phyloP scores from a whole-genome alignment of 2,888 invertebrate genomes.

The Chironomus tentans region DNA sequence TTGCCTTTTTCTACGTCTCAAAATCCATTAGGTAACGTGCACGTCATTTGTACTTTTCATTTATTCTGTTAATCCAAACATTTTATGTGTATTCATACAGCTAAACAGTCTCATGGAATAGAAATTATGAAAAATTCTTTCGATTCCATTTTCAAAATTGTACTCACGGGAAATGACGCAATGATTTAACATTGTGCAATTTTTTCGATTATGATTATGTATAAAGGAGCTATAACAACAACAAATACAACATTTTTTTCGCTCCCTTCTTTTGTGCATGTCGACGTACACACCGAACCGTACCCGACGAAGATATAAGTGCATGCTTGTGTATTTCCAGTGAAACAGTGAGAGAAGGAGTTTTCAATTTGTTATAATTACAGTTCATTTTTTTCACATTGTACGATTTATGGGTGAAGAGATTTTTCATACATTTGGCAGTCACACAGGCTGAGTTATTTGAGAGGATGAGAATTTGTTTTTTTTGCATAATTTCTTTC shows the following conservation, averaged over 20 bases:
- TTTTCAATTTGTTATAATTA: conserved; percentile 22
- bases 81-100: not conserved
- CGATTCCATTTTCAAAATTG: not conserved
- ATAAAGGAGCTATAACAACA: not conserved
- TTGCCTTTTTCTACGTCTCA: not conserved
- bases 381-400: conserved; percentile 16
- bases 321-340: not conserved
- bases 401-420: conserved; percentile 3
- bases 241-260: not conserved
- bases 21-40: not conserved
- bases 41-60: not conserved
- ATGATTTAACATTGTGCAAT: not conserved
- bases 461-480: not conserved
- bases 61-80: not conserved
- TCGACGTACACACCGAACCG: not conserved
- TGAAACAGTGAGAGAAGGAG: not conserved
- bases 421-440: not conserved
- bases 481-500: conserved; percentile 5
- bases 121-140: not conserved
- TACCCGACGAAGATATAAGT: not conserved
- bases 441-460: no score
- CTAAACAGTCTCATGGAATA: no score
- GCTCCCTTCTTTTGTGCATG: not conserved
- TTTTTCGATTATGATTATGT: not conserved
- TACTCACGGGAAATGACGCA: conserved; percentile 7